Evolutionary conservation across 1,140 invertebrate genomes (phyloP), one percentile per base, ranked within the genome.

Genomic region (Zophobas atratus): DNA sequence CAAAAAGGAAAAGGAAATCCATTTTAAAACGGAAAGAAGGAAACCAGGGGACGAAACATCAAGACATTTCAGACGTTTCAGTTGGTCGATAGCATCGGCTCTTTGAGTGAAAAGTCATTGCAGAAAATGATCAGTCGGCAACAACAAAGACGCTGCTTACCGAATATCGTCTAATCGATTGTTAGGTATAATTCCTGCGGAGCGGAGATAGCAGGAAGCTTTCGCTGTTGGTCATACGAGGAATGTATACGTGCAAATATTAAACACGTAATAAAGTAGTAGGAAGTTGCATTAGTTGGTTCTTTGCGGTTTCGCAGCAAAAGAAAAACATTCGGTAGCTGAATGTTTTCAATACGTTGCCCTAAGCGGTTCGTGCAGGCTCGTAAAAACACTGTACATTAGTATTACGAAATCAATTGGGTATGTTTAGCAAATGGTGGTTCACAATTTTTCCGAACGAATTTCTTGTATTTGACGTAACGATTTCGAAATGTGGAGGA

Each of bases 101-200:
- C 36, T 73, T 55, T 73, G 49, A 35, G 71, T 41, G 71, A n/a
- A 73, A 56, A 73, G 71, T 73, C 71, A 73, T 73, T 56, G 71
- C 39, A 73, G 71, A 73, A 73, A 73, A 73, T 73, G 71, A 73
- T 41, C 49, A 20, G 71, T 33, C 71, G 71, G 71, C 71, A 56
- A 73, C 33, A 73, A 73, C 71, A 73, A 73, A 73, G 71, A 38
- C 51, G 49, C 33, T 56, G 32, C 38, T 41, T 55, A 73, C 71
- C 39, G 71, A 55, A 73, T 73, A 33, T 41, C 71, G 5, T 2
- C 71, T 73, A 73, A 73, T 73, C 56, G 71, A 32, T 35, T 33
- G 41, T 41, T 36, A 8, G 56, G 38, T 41, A 41, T 34, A 41
- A 51, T 35, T 41, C 36, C 36, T 38, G 32, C 41, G 41, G 32